Base-by-base conservation (phyloP, 2,888 invertebrate genomes). In the Ormia ochracea region DNA sequence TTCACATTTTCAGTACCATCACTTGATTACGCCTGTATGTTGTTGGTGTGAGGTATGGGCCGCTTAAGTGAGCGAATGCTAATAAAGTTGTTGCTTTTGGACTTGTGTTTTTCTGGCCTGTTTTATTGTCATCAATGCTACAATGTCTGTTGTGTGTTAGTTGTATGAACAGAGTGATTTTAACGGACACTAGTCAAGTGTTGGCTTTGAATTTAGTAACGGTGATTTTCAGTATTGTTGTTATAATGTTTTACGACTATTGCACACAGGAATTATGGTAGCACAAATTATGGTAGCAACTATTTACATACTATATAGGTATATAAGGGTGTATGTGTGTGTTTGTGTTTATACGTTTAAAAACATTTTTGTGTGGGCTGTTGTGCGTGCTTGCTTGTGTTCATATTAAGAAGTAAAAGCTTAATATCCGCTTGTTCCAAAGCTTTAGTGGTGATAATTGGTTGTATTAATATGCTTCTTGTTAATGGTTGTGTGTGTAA, bases 141-240 rank as follows among this genome's bases (percentile, higher is more conserved):
- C 19, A n/a, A n/a, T 54, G 28, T 21, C 19, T 65, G 48, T 26
- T 38, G 52, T 52, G 66, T 21, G 54, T 70, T 50, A n/a, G 48
- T 66, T 54, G 19, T 56, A 23, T 36, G 66, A 48, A 65, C 56
- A 56, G 65, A 58, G 70, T 75, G 66, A 52, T 63, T 75, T 66
- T 75, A 70, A 61, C 66, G 66, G 63, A 75, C 69, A 41, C 73
- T 78, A 82, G 81, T 81, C 80, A 83, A 83, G 82, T 83, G 83
- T 78, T 81, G 81, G 80, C 80, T 76, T 73, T 72, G 79, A 81
- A 81, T 73, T 77, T 79, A 70, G 68, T 78, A 69, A 65, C 68
- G 66, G 61, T 78, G 69, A 81, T 81, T 78, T 78, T 78, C 54
- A 63, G 56, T 36, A 70, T 58, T 78, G 65, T 66, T 65, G 65